A percentile compares a stretch with the other conserved stretches of the same genome.
phyloP scores from a whole-genome alignment of 1,140 invertebrate genomes.

The Saccostrea glomerata region DNA sequence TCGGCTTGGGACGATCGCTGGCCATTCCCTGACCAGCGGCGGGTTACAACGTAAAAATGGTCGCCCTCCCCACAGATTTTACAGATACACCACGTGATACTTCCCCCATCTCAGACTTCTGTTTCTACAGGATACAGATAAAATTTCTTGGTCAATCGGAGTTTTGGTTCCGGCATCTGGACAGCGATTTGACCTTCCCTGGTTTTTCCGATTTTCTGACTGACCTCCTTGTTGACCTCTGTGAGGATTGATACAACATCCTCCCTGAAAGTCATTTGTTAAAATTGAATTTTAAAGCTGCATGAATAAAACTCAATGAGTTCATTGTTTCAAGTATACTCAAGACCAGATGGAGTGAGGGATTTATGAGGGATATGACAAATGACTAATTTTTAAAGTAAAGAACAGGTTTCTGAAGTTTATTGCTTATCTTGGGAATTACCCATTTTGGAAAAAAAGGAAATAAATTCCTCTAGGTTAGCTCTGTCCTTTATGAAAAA shows the following conservation, averaged over 20 bases:
- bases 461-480: too few species aligned
- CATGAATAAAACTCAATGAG: too few species aligned
- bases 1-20: slow-evolving; percentile 28
- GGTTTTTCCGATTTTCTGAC: not conserved
- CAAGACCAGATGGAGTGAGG: too few species aligned
- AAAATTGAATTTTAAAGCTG: too few species aligned
- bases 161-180: slow-evolving; percentile 30
- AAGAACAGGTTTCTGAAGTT: too few species aligned
- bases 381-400: too few species aligned
- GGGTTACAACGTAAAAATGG: slow-evolving; percentile 14
- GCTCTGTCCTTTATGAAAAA: too few species aligned
- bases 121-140: slow-evolving; percentile 17
- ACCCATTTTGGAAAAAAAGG: too few species aligned
- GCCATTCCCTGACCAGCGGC: not conserved
- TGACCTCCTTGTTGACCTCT: slow-evolving; percentile 25
- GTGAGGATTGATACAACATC: slow-evolving; percentile 24
- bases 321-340: too few species aligned
- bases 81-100: not conserved
- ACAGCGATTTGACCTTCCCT: not conserved
- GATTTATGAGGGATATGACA: too few species aligned
- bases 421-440: too few species aligned
- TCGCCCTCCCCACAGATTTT: not conserved
- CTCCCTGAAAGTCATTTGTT: not conserved
- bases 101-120: not conserved
- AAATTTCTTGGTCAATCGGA: slow-evolving; percentile 1